Evolutionary conservation across 2,113 vertebrate species (phyloP), one percentile per base, ranked within the genome.

Genomic region (Nothobranchius kuhntae): DNA sequence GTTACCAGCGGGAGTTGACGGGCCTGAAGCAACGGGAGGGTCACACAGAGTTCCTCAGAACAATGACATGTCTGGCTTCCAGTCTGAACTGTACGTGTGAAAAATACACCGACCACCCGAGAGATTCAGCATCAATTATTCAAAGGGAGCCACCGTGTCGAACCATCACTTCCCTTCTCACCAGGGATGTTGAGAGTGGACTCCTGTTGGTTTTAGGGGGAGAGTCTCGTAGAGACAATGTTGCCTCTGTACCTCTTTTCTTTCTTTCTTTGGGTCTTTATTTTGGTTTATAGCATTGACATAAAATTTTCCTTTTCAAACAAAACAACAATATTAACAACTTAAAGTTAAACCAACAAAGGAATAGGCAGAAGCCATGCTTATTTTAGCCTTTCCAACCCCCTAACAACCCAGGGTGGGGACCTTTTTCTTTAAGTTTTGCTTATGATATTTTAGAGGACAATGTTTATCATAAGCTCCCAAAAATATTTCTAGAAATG

Each of bases 21-120:
- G 44, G 26, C 48, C 57, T 50, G 70, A 74, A 60, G 54, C 66
- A 30, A 9, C 1, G 54, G 65, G 61, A 77, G 61, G 48, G 46
- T 79, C 65, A 67, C 30, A 1, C 8, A 0, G 30, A 77, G 21
- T 62, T 73, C 65, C 3, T 66, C 1, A 3, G 70, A 36, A 53
- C 51, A 60, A 38, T 24, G 38, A 26, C 64, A 45, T 44, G 61
- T 73, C 62, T 72, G 35, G 2, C 40, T 65, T 61, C 54, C 24
- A 52, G 45, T 35, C 4, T 56, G 38, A 21, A 73, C 50, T 36
- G 51, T 42, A 1, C 13, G 26, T 3, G 13, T 68, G 35, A 53
- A 45, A 65, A 64, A 38, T 46, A 50, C 2, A 13, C 42, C 15
- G 10, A 68, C 13, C 21, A 44, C 6, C 15, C 51, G 48, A 55